Evolutionary conservation across 1,140 invertebrate species (phyloP).

Genomic region (Brachionus rotundiformis): DNA sequence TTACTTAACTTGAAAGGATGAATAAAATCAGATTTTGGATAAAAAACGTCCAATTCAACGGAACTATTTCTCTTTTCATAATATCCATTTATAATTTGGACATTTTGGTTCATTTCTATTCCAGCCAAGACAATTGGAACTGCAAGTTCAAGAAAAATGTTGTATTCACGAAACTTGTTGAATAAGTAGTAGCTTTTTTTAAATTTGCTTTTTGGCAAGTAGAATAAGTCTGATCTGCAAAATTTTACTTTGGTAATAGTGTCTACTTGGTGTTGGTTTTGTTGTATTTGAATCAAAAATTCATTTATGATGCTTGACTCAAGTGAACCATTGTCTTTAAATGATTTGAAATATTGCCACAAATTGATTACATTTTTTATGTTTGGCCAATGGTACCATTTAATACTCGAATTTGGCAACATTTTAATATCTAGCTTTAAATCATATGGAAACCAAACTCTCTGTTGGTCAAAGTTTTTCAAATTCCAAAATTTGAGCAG

Average conservation of each 20-base stretch:
- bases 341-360: no score
- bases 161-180: background rate
- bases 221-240: background rate
- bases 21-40: background rate
- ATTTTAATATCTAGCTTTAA: background rate
- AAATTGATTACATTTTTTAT: no score
- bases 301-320: no score
- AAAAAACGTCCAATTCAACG: background rate
- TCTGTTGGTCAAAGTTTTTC: background rate
- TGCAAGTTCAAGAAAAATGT: background rate
- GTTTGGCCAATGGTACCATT: no score
- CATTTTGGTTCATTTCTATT: background rate
- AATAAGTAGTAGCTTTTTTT: background rate
- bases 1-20: conserved; percentile 22
- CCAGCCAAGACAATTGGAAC: background rate
- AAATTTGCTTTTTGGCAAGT: background rate
- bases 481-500: background rate
- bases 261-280: background rate
- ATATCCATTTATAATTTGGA: background rate
- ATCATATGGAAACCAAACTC: background rate
- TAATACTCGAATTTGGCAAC: no score
- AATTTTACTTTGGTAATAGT: background rate
- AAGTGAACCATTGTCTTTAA: no score
- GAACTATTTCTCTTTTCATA: background rate
- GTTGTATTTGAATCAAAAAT: background rate